phyloP scores from a whole-genome alignment of 1,140 invertebrate genomes.

The Pinna nobilis region DNA sequence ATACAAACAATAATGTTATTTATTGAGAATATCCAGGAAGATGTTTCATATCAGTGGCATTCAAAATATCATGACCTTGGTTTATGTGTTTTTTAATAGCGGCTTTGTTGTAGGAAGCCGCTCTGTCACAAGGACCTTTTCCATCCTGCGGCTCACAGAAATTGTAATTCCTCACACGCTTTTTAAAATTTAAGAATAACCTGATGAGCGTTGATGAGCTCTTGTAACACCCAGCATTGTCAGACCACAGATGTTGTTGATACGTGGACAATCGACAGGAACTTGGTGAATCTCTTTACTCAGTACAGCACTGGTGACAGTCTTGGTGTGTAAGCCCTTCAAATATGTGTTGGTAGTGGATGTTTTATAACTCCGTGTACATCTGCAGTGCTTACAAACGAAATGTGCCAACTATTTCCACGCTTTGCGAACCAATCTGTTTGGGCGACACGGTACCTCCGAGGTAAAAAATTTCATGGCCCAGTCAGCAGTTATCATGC shows the following conservation, averaged over 20 bases:
- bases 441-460: constrained; percentile 21
- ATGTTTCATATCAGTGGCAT: constrained; percentile 21
- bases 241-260: constrained; percentile 14
- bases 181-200: background rate
- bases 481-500: constrained; percentile 21
- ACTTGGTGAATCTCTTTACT: constrained; percentile 2
- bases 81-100: constrained; percentile 19
- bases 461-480: constrained; percentile 26
- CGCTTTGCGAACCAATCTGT: constrained; percentile 21
- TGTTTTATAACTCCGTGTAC: background rate
- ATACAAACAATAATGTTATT: too few species aligned
- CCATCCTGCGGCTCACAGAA: constrained; percentile 33
- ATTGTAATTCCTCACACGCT: background rate
- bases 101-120: constrained; percentile 3
- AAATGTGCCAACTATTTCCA: constrained; percentile 20
- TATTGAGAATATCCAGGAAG: too few species aligned
- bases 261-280: background rate
- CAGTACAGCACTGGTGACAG: constrained; percentile 6
- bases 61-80: constrained; percentile 26
- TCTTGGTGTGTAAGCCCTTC: background rate
- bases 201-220: background rate
- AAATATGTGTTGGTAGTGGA: constrained; percentile 9
- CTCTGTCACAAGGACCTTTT: constrained; percentile 31
- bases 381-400: constrained; percentile 4
- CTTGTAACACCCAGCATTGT: constrained; percentile 27